Conservation (phyloP, 2,113 vertebrate genomes). For the Coptodon bakossiorum region DNA sequence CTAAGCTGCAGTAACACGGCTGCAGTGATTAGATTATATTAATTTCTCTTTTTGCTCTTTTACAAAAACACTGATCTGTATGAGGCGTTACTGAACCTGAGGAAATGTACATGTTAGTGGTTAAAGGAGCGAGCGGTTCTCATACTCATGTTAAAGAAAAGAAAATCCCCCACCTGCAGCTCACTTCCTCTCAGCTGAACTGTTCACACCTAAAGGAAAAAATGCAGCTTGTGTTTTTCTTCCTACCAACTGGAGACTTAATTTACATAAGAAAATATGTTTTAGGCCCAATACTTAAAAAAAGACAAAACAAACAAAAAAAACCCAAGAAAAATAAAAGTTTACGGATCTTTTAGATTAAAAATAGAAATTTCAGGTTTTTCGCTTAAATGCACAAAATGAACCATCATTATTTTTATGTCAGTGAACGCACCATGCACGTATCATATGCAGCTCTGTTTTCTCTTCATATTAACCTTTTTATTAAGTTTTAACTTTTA, state of each 20-base stretch:
- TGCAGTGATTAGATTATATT: not conserved
- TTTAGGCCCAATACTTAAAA: not conserved
- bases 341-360: not conserved
- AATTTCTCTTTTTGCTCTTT: not conserved
- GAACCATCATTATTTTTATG: not conserved
- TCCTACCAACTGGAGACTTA: not conserved
- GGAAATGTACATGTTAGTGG: not conserved
- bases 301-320: fast-evolving
- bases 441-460: not conserved
- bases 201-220: not conserved
- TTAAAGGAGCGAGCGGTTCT: not conserved
- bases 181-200: not conserved
- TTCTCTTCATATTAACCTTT: not conserved
- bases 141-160: fast-evolving
- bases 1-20: not conserved
- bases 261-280: not conserved
- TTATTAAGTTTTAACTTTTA: not conserved
- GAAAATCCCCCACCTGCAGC: not conserved
- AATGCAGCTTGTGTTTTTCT: not conserved
- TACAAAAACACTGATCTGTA: too few relatives aligned
- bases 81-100: not conserved
- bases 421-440: not conserved
- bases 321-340: not conserved
- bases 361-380: not conserved
- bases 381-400: not conserved